phyloP scores from a whole-genome alignment of 2,888 invertebrate species.

The Philopedon plagiatum region DNA sequence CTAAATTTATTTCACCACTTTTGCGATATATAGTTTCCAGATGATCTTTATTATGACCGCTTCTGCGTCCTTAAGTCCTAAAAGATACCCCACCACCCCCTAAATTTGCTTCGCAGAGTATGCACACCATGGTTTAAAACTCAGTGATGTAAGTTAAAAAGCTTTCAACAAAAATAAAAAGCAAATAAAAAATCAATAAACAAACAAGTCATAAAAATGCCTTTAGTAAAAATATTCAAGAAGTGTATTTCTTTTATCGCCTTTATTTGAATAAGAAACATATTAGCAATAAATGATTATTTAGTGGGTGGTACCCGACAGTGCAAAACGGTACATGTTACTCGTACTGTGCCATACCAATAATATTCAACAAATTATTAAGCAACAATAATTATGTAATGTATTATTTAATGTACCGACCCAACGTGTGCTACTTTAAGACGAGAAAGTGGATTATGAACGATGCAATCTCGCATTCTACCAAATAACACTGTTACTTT shows the following conservation, averaged over 20 bases:
- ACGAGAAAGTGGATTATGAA: conserved; percentile 50
- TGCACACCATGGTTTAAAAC: too few relatives aligned
- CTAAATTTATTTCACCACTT: too few relatives aligned
- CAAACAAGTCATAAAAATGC: not conserved
- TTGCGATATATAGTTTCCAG: too few relatives aligned
- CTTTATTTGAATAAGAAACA: conserved; percentile 14
- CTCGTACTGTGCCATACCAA: not conserved
- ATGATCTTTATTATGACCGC: too few relatives aligned
- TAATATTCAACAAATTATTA: not conserved
- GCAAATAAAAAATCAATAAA: not conserved
- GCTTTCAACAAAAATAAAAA: not conserved
- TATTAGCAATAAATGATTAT: conserved; percentile 13
- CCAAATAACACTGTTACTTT: conserved; percentile 40
- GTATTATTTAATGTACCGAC: conserved; percentile 53
- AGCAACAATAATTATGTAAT: conserved; percentile 41
- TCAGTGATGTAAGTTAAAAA: too few relatives aligned
- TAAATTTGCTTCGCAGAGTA: too few relatives aligned
- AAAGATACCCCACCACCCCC: too few relatives aligned
- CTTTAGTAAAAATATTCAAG: not conserved
- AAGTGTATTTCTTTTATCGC: conserved; percentile 4
- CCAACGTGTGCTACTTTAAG: conserved; percentile 53
- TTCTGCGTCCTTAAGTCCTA: too few relatives aligned
- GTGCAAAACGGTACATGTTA: conserved; percentile 14
- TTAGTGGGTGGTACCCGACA: conserved; percentile 6
- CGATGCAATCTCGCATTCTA: conserved; percentile 24